Base-by-base conservation (phyloP, 2,113 vertebrate species). In the Carassius carassius region DNA sequence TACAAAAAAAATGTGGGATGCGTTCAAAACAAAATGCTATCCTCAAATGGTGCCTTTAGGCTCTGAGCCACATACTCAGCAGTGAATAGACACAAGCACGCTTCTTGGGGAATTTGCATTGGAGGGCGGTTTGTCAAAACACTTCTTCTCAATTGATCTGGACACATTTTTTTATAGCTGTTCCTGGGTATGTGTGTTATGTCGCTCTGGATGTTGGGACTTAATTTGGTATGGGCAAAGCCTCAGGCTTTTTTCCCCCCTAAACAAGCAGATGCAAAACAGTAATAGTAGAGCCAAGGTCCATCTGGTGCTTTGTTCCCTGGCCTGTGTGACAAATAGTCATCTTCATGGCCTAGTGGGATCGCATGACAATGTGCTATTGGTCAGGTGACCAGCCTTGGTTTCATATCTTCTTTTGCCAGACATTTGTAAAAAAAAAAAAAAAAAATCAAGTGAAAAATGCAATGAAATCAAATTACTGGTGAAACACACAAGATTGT, bases 11-110 rank as follows among this genome's bases (percentile, higher is more conserved):
- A 25, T 86, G 69, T 63, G 56, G 80, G 73, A 56, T 44, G 35
- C n/a, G 16, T n/a, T 25, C 81, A 49, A 67, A 80, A 69, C 67
- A 37, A 84, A 85, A 84, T 69, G 63, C 41, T 77, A 49, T 78
- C 85, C 75, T 85, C 70, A 69, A 88, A 65, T 70, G 65, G 58
- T 83, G 75, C 84, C 75, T 83, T 79, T 70, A 75, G 70, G 78
- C 69, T 60, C 35, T 14, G 75, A 86, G 58, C 70, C 83, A 58
- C 76, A 86, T 25, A 58, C 41, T 85, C 35, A 41, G 58, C 63
- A 70, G 62, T 72, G 49, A 82, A 86, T n/a, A 82, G 16, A 77
- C 23, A 9, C 72, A 65, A 47, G 19, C 80, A 3, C 47, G 29
- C 47, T 76, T 77, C 32, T 51, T 81, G 80, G 81, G 23, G 81